Conservation (phyloP, 2,797 vertebrate species). For the Salmo trutta region DNA sequence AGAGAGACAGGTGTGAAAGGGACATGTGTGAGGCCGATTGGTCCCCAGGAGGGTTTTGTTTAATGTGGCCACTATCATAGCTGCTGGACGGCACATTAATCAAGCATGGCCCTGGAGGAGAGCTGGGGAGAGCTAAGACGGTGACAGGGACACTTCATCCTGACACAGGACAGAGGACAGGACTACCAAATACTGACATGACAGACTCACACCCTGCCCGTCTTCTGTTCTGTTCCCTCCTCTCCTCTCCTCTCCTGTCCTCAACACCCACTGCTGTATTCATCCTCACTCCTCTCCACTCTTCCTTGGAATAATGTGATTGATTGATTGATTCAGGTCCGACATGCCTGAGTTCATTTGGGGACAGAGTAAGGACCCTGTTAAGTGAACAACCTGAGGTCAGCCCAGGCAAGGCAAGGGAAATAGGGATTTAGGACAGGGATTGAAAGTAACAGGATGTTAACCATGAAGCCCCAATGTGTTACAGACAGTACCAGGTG, state of each 20-base stretch:
- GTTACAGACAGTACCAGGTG: neutral
- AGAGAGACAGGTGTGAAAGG: conserved; percentile 44
- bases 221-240: conserved; percentile 13
- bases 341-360: conserved; percentile 70
- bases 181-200: neutral
- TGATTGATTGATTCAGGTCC: conserved; percentile 66
- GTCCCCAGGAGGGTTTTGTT: conserved; percentile 65
- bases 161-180: conserved; percentile 42
- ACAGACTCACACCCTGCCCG: conserved; percentile 1
- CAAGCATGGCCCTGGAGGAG: conserved; percentile 66
- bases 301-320: conserved; percentile 62
- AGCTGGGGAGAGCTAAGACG: conserved; percentile 49
- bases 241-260: conserved; percentile 7
- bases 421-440: too few relatives aligned
- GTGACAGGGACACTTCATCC: conserved; percentile 76
- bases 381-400: conserved; percentile 12
- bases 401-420: too few relatives aligned
- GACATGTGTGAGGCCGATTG: conserved; percentile 44
- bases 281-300: conserved; percentile 23
- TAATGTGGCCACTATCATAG: conserved; percentile 67
- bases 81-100: conserved; percentile 78
- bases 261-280: neutral
- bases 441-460: too few relatives aligned
- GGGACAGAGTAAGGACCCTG: conserved; percentile 66
- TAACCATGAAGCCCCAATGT: neutral